Evolutionary conservation across 2,888 invertebrate genomes (phyloP).

Genomic region (Cephonodes hylas): DNA sequence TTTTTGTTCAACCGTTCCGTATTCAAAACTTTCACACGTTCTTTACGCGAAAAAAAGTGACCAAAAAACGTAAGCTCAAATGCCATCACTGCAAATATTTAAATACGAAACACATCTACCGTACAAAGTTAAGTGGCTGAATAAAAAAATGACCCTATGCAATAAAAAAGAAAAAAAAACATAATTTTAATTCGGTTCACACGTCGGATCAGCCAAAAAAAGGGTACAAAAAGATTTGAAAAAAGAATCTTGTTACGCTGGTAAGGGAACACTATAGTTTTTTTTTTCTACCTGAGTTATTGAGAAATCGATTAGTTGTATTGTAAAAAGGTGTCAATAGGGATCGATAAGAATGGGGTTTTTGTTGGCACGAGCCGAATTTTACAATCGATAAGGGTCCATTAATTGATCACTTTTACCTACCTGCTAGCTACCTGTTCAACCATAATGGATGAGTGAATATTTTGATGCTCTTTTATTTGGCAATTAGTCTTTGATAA

Average conservation of each 20-base stretch:
- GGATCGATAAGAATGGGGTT: conserved; percentile 24
- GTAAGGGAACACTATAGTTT: conserved; percentile 17
- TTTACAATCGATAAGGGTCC: conserved; percentile 2
- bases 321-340: conserved; percentile 34
- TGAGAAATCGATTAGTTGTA: conserved; percentile 39
- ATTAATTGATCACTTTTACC: background rate
- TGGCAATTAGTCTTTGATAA: too few relatives aligned
- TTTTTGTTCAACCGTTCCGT: background rate
- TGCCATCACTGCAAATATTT: conserved; percentile 35
- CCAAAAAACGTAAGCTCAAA: conserved; percentile 20
- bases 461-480: too few relatives aligned
- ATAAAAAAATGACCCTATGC: conserved; percentile 31
- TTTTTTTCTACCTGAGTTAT: conserved; percentile 31
- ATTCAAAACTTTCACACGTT: conserved; percentile 36
- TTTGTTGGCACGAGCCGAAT: conserved; percentile 35
- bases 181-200: conserved; percentile 49
- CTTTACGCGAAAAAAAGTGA: conserved; percentile 27
- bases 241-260: conserved; percentile 27
- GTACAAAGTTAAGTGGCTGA: conserved; percentile 53
- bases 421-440: background rate
- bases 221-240: conserved; percentile 36
- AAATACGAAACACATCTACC: conserved; percentile 49
- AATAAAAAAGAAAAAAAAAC: conserved; percentile 25
- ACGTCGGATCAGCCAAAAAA: conserved; percentile 43
- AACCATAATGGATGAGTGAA: too few relatives aligned